Conservation (phyloP, 2,888 invertebrate species). For the Oasisia sp. region DNA sequence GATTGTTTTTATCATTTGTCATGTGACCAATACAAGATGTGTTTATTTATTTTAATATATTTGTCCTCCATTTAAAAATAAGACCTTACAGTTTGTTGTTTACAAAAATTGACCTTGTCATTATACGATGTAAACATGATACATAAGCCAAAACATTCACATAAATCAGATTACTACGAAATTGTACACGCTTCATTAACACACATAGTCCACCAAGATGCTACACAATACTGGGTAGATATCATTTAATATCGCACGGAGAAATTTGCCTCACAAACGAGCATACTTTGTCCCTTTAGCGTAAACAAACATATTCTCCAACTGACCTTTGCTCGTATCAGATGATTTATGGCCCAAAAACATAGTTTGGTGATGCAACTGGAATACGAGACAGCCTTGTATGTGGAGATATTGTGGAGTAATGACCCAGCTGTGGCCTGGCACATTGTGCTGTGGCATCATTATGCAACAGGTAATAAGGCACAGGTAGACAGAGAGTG, state of each 20-base stretch:
- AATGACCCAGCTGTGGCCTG: not conserved
- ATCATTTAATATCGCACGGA: not conserved
- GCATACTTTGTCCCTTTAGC: not conserved
- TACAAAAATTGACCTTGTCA: not conserved
- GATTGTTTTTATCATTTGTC: not conserved
- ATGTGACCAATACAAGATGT: too few relatives aligned
- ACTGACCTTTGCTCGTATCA: not conserved
- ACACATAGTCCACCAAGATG: not conserved
- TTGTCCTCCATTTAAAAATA: not conserved
- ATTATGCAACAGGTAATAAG: conserved; percentile 1
- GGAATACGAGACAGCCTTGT: not conserved
- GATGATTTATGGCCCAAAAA: not conserved
- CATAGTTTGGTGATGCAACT: not conserved
- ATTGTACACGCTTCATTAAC: not conserved
- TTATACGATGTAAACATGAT: not conserved
- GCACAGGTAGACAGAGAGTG: not conserved
- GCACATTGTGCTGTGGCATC: not conserved
- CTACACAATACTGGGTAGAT: not conserved
- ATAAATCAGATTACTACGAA: not conserved
- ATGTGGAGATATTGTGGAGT: not conserved
- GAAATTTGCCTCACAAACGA: not conserved
- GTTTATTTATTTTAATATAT: not conserved
- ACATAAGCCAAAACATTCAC: not conserved
- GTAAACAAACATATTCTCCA: not conserved
- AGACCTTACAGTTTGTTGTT: not conserved